Percentiles rank a stretch among this genome's conserved stretches.
Conservation (phyloP, 2,797 vertebrate genomes). For the Nyctibius grandis region DNA sequence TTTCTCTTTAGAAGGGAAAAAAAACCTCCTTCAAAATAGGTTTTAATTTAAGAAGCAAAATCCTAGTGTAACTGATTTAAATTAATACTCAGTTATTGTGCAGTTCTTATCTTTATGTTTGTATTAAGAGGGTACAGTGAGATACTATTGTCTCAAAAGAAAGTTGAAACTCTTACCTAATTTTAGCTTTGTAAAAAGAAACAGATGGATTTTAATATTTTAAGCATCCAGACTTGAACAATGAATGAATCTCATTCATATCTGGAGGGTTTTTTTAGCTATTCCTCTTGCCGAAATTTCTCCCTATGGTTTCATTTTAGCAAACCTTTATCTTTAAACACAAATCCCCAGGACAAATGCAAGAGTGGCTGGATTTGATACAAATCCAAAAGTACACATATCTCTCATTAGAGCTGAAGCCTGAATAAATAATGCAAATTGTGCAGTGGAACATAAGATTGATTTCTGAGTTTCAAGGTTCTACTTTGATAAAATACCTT, state of each 20-base stretch:
- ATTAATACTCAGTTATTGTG: neutral
- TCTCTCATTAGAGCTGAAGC: neutral
- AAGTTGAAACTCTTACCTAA: neutral
- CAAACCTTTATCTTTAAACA: neutral
- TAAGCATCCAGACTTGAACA: neutral
- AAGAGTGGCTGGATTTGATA: neutral
- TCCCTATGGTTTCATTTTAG: neutral
- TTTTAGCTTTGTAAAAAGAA: neutral
- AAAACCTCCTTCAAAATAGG: neutral
- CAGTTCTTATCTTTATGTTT: constrained; percentile 1
- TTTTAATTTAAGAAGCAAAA: neutral
- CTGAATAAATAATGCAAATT: constrained; percentile 5
- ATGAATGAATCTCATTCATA: neutral
- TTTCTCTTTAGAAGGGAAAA: neutral
- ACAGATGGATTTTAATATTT: constrained; percentile 7
- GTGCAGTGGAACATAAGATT: neutral
- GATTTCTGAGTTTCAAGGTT: neutral
- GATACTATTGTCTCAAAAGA: neutral
- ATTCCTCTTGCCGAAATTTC: neutral
- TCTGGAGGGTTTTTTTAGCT: neutral
- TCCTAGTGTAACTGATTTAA: neutral
- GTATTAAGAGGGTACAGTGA: neutral
- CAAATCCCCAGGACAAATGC: neutral
- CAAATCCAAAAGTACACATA: neutral
- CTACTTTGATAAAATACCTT: neutral